These are phyloP conservation scores for Xestia c-nigrum DNA, from an alignment of 2,888 invertebrate species.

Conservation along the genomic window DNA sequence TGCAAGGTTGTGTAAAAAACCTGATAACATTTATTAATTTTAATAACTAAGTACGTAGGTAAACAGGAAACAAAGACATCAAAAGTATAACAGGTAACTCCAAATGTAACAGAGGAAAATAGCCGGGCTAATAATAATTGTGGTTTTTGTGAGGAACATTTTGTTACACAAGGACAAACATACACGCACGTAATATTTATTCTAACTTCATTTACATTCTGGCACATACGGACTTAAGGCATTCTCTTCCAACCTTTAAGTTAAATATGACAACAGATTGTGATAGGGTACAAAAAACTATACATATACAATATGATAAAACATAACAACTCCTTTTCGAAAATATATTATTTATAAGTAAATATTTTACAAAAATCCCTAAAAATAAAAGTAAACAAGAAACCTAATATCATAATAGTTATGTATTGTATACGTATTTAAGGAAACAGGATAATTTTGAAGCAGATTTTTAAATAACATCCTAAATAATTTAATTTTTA, in stretches of 20 bases:
- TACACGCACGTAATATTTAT: background rate
- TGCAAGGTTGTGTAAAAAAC: constrained; percentile 15
- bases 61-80: constrained; percentile 49
- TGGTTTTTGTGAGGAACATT: background rate
- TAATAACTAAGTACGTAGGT: constrained; percentile 11
- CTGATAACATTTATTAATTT: constrained; percentile 46
- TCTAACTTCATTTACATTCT: background rate
- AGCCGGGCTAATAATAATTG: background rate
- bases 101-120: constrained; percentile 33
- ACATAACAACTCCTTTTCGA: background rate
- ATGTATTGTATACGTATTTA: background rate
- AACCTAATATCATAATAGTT: background rate
- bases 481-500: no score
- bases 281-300: background rate
- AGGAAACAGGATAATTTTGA: background rate
- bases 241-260: background rate
- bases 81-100: constrained; percentile 11
- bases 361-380: background rate
- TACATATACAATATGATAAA: background rate
- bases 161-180: background rate
- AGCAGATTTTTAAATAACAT: background rate
- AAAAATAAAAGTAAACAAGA: background rate
- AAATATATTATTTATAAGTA: background rate
- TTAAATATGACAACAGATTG: background rate
- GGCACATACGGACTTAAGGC: background rate